phyloP scores from a whole-genome alignment of 2,797 vertebrate genomes.

The Acanthornis magna region DNA sequence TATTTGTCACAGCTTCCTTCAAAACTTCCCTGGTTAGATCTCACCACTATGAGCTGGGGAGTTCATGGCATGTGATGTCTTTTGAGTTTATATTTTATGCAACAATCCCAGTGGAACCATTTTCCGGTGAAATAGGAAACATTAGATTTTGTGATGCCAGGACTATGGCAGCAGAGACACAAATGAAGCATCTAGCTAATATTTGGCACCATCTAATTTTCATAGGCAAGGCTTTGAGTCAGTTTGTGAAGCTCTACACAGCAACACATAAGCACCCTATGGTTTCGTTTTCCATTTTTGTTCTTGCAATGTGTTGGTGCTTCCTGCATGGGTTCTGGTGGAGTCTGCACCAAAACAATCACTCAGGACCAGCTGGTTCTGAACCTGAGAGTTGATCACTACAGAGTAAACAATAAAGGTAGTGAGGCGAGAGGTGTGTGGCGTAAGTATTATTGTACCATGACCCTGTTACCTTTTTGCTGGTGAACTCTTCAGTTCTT shows the following conservation, averaged over 20 bases:
- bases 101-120: not conserved
- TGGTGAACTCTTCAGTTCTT: not conserved
- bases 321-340: not conserved
- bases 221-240: not conserved
- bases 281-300: not conserved
- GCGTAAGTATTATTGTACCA: not conserved
- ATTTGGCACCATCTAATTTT: not conserved
- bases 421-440: rapidly evolving
- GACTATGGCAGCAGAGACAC: not conserved
- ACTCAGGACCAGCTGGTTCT: not conserved
- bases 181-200: not conserved
- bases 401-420: not conserved
- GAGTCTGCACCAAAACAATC: not conserved
- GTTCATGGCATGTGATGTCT: not conserved
- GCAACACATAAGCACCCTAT: not conserved
- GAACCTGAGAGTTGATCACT: not conserved
- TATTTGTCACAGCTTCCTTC: not conserved
- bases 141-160: not conserved
- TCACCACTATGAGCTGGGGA: not conserved
- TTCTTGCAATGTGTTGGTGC: not conserved
- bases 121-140: not conserved
- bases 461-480: not conserved
- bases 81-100: not conserved
- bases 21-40: not conserved
- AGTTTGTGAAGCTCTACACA: not conserved